phyloP scores from a whole-genome alignment of 2,113 vertebrate species.

The Gambusia holbrooki region DNA sequence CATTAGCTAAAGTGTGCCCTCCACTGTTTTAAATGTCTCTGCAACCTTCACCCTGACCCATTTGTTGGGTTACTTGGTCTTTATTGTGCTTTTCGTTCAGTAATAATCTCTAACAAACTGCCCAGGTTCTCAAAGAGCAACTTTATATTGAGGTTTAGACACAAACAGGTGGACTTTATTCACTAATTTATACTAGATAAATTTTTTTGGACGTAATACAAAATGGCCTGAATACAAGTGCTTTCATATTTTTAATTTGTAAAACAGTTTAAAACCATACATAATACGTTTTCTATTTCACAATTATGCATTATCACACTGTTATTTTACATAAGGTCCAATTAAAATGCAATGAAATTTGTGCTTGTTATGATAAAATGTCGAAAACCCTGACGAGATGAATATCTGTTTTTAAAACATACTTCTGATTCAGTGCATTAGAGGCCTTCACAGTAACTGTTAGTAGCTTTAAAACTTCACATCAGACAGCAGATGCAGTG shows the following conservation, averaged over 20 bases:
- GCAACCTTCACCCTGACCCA: too few species aligned
- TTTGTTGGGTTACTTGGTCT: neutral
- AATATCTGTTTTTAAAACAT: neutral
- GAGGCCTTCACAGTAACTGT: slow-evolving; percentile 5
- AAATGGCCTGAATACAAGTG: neutral
- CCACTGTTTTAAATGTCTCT: too few species aligned
- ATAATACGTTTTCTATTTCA: neutral
- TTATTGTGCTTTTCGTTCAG: neutral
- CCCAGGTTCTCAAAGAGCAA: neutral
- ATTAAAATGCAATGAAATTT: too few species aligned
- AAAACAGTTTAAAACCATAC: neutral
- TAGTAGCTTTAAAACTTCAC: slow-evolving; percentile 47
- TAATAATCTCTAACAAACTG: neutral
- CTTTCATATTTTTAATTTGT: neutral
- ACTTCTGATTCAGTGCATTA: neutral
- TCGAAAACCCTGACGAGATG: too few species aligned
- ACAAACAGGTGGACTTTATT: neutral
- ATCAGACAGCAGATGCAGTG: slow-evolving; percentile 26
- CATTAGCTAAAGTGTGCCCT: too few species aligned
- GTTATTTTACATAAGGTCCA: too few species aligned
- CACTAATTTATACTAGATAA: neutral
- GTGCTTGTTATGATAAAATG: too few species aligned
- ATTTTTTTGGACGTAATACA: neutral
- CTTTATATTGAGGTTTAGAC: neutral
- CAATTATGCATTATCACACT: too few species aligned